Evolutionary conservation across 2,113 vertebrate species (phyloP), one percentile per base, ranked within the genome.

Genomic region (Talpa occidentalis): DNA sequence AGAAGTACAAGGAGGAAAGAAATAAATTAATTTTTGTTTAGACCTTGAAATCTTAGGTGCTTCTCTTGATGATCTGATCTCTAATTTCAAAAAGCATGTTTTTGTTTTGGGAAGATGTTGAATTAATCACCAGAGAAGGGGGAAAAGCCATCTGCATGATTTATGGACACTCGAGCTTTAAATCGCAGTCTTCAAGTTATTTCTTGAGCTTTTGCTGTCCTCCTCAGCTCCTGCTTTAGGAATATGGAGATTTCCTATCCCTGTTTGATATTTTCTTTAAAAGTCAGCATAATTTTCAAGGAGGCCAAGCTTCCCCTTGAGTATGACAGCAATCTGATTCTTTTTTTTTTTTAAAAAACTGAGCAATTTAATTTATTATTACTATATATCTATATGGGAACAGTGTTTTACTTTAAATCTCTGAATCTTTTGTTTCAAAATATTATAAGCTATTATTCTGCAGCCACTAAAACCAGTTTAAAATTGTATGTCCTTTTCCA

Each of bases 21-120:
- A 98, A 98, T 95, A 98, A 99, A 99, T 99, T 98, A 98, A 98
- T 99, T 99, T 99, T 98, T 97, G 97, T 98, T 98, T 98, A 98
- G 98, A 98, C 98, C 97, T 98, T 92, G 44, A 98, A 98, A 98
- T 98, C 98, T 98, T 98, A 96, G 98, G 96, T 96, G 96, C 97
- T 97, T 98, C 98, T 97, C 97, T 90, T 94, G 97, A 97, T 98
- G 98, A 98, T 98, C 98, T 98, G 98, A 98, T 98, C 97, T 98
- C 97, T 98, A 97, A 98, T 98, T 98, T 98, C 97, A 98, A 97
- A 96, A 98, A 97, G 95, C 97, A 97, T 98, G 97, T 97, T 98
- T 98, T 97, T 97, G 96, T 97, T 97, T 98, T 87, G 1, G 5
- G 96, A 98, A 98, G 98, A 98, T 95, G 97, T 85, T 97, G 98